Conservation (phyloP, 2,888 invertebrate species). For the Erannis defoliaria region DNA sequence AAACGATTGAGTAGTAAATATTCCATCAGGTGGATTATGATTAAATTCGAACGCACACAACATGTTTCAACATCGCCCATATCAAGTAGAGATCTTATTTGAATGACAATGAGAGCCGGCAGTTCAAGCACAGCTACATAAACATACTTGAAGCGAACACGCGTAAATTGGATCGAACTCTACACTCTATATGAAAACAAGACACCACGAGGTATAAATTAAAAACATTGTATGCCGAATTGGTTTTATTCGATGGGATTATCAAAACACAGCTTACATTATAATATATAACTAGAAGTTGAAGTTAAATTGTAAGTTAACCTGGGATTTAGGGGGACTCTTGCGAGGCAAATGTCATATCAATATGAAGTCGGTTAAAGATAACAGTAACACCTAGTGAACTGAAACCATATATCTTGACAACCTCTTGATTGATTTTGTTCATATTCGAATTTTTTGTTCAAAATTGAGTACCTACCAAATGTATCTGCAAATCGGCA, state of each 20-base stretch:
- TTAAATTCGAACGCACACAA: conserved; percentile 2
- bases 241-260: neutral
- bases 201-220: conserved; percentile 5
- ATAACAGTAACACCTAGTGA: no score
- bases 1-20: neutral
- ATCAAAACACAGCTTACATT: no score
- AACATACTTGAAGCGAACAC: conserved; percentile 10
- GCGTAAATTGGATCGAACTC: conserved; percentile 14
- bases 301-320: no score
- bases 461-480: no score
- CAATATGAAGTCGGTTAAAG: no score
- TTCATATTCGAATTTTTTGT: no score
- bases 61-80: conserved; percentile 14
- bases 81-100: conserved; percentile 24
- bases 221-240: neutral
- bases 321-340: no score
- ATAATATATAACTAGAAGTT: no score
- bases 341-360: no score
- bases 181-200: neutral
- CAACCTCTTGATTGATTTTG: no score
- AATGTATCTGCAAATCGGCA: no score
- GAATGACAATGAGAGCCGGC: conserved; percentile 25
- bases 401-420: no score
- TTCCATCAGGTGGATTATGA: neutral
- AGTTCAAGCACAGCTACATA: conserved; percentile 25